Percentiles rank a stretch among this genome's conserved stretches.
phyloP scores from a whole-genome alignment of 2,113 vertebrate species.

The Halichoeres trimaculatus region DNA sequence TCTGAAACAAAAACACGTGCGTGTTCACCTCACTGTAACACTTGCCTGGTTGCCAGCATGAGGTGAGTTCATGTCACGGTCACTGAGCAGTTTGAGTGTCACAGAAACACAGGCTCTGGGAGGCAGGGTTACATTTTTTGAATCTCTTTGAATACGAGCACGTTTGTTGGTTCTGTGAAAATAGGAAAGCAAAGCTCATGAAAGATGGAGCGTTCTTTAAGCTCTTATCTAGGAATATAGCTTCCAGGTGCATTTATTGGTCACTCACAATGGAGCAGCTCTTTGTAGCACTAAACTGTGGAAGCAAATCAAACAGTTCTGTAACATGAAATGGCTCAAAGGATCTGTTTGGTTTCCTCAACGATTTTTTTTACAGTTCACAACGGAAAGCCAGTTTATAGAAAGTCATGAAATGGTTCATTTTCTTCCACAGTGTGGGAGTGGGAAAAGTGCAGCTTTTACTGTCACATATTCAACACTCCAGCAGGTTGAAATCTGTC shows the following conservation, averaged over 20 bases:
- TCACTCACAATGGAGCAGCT: slow-evolving; percentile 16
- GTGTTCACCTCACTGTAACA: slow-evolving; percentile 55
- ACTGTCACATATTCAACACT: no score
- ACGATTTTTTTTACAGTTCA: no score
- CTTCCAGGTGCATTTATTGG: slow-evolving; percentile 6
- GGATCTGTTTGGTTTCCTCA: no score
- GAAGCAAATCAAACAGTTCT: slow-evolving; percentile 8
- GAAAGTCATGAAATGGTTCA: no score
- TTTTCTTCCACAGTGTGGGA: no score
- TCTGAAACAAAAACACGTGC: neutral
- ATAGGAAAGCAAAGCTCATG: slow-evolving; percentile 44
- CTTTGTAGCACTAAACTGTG: slow-evolving; percentile 21
- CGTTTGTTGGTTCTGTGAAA: slow-evolving; percentile 49
- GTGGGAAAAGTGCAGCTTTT: no score
- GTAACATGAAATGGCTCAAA: neutral
- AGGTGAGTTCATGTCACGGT: slow-evolving; percentile 71
- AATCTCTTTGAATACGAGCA: slow-evolving; percentile 25
- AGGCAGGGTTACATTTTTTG: no score
- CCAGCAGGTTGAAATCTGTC: no score
- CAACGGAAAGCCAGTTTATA: no score
- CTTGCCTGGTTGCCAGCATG: slow-evolving; percentile 31
- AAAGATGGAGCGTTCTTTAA: slow-evolving; percentile 38
- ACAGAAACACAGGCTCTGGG: slow-evolving; percentile 23
- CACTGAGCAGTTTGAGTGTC: slow-evolving; percentile 57
- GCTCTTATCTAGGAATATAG: slow-evolving; percentile 24